Evolutionary conservation across 2,888 invertebrate species (phyloP).

Genomic region (Trichopoda pennipes): DNA sequence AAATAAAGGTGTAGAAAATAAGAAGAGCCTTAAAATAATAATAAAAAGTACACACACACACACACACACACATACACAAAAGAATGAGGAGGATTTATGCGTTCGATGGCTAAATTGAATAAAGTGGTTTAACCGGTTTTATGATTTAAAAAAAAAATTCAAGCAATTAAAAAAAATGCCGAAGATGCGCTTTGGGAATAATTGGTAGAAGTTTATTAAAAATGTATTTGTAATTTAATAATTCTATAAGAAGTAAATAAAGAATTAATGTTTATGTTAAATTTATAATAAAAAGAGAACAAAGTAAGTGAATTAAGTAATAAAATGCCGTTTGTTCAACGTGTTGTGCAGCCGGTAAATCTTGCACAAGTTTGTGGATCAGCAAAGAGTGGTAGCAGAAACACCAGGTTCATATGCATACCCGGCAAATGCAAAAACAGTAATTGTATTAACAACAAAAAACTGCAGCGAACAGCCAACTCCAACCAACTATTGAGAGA

Average conservation of each 20-base stretch:
- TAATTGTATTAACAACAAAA: conserved; percentile 76
- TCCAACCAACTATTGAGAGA: conserved; percentile 47
- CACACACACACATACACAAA: conserved; percentile 67
- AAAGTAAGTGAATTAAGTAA: background rate
- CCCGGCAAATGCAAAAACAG: conserved; percentile 77
- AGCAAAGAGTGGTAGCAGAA: conserved; percentile 66
- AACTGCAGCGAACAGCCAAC: conserved; percentile 20
- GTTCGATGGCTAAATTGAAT: conserved; percentile 62
- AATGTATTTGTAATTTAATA: background rate
- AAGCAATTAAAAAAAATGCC: conserved; percentile 17
- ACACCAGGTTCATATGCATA: conserved; percentile 72
- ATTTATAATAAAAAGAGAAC: conserved; percentile 22
- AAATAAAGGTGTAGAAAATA: conserved; percentile 60
- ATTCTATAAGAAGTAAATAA: background rate
- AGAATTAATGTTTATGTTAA: conserved; percentile 6
- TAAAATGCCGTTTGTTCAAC: conserved; percentile 92
- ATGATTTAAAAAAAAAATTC: conserved; percentile 24
- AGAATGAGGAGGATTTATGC: conserved; percentile 67
- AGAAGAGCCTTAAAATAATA: conserved; percentile 44
- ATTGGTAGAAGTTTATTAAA: conserved; percentile 5
- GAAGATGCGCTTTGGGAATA: conserved; percentile 48
- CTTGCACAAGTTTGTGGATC: conserved; percentile 83
- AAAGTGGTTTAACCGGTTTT: conserved; percentile 66
- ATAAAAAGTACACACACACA: conserved; percentile 32
- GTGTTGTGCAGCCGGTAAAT: conserved; percentile 90